Conservation (phyloP, 2,888 invertebrate genomes). For the Endotricha flammealis region DNA sequence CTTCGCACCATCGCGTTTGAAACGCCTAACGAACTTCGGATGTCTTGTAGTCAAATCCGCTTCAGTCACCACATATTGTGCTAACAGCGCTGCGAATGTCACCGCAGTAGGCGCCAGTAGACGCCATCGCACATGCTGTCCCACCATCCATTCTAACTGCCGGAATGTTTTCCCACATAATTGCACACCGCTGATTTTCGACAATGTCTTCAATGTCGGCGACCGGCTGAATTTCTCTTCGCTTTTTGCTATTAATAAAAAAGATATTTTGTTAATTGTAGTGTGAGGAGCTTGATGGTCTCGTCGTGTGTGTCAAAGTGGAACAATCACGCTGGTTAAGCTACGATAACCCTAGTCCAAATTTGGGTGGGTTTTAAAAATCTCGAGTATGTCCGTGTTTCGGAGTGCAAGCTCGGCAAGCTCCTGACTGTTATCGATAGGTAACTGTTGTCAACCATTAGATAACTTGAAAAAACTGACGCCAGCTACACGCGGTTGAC, state of each 20-base stretch:
- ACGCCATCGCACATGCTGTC: conserved; percentile 64
- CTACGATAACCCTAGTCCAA: too few species aligned
- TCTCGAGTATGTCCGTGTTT: too few species aligned
- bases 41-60: conserved; percentile 56
- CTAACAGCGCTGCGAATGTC: conserved; percentile 55
- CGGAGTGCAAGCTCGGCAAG: too few species aligned
- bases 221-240: conserved; percentile 64
- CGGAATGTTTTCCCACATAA: conserved; percentile 63
- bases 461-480: too few species aligned
- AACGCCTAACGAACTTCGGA: conserved; percentile 57
- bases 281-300: too few species aligned
- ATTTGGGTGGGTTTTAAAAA: too few species aligned
- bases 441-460: too few species aligned
- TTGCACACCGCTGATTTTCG: conserved; percentile 54
- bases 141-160: conserved; percentile 71
- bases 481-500: too few species aligned
- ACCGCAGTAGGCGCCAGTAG: conserved; percentile 61
- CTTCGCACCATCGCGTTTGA: conserved; percentile 58
- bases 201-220: conserved; percentile 54
- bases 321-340: too few species aligned
- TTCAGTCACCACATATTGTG: conserved; percentile 60
- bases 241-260: conserved; percentile 51
- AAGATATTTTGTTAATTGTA: too few species aligned
- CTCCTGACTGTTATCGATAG: too few species aligned
- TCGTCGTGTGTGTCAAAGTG: too few species aligned